Base-by-base conservation (phyloP, 2,797 vertebrate genomes). In the Syngnathus acus region DNA sequence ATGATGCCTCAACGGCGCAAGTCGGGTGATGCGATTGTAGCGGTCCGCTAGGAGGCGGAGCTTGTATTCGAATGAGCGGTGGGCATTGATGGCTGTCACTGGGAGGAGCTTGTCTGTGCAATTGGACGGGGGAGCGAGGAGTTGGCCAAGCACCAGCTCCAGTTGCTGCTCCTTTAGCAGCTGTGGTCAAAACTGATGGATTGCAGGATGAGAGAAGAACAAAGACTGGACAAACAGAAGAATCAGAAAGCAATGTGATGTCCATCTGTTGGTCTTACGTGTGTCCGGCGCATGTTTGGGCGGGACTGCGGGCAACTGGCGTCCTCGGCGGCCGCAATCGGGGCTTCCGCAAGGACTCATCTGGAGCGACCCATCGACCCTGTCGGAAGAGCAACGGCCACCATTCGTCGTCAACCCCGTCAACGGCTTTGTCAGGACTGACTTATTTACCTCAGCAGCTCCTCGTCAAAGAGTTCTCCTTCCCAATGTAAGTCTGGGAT, bases 261-360 rank as follows among this genome's bases (percentile, higher is more conserved):
- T 50, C 5, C 32, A 32, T 32, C 32, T 32, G 32, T 32, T 32
- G 32, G 32, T 32, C 60, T 62, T 43, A 62, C 60, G 13, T 62
- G 42, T 45, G 42, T 62, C 60, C 6, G 40, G 21, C 1, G 60
- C 21, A 32, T 42, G n/a, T 62, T 62, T 62, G 21, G 92, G 89
- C 0, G 96, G 96, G 65, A 97, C 87, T 48, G 91, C 84, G 0
- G 96, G 96, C 68, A 98, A 86, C 78, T 97, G 96, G 10, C 96
- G 93, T 66, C 91, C 95, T 82, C 92, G 87, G 51, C 93, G 86
- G 69, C 89, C 88, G 70, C 76, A 89, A 71, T 90, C 74, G 0
- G 95, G 94, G 1, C 94, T 94, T 67, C 93, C 91, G 7, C 90
- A 92, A 4, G 96, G 95, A 82, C 95, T 97, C 19, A 93, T 93